These are phyloP conservation scores for Stegophylla sp. DNA, from an alignment of 2,888 invertebrate genomes.

Conservation along the genomic window DNA sequence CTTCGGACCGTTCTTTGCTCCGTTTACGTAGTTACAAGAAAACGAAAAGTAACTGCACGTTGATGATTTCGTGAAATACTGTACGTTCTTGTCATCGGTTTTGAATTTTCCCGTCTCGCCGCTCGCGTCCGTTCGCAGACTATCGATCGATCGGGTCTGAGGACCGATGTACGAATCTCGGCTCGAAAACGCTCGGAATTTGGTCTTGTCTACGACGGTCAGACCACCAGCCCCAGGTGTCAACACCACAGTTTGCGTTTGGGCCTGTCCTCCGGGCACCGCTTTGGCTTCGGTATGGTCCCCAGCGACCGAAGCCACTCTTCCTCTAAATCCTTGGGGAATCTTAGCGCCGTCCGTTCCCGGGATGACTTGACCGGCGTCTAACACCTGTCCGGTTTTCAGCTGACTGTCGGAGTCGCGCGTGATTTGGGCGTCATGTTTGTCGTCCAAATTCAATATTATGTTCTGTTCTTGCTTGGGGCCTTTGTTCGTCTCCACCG, in stretches of 20 bases:
- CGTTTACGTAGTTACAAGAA: slow-evolving; percentile 80
- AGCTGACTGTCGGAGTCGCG: slow-evolving; percentile 68
- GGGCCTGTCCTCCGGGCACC: slow-evolving; percentile 70
- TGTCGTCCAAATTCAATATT: slow-evolving; percentile 69
- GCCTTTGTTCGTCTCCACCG: slow-evolving; percentile 1
- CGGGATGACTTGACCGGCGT: slow-evolving; percentile 74
- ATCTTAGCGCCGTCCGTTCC: slow-evolving; percentile 74
- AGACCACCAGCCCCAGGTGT: slow-evolving; percentile 68
- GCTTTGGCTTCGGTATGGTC: slow-evolving; percentile 69
- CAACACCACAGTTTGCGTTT: slow-evolving; percentile 71
- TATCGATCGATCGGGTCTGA: slow-evolving; percentile 64
- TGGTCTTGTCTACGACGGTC: slow-evolving; percentile 61
- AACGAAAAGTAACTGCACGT: slow-evolving; percentile 88
- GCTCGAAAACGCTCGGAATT: slow-evolving; percentile 7
- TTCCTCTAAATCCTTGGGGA: slow-evolving; percentile 74
- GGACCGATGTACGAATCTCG: slow-evolving; percentile 29
- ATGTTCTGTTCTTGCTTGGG: slow-evolving; percentile 73
- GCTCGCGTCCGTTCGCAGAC: slow-evolving; percentile 81
- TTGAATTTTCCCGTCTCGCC: slow-evolving; percentile 78
- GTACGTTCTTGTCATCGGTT: slow-evolving; percentile 74
- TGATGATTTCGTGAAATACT: slow-evolving; percentile 85
- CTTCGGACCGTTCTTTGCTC: slow-evolving; percentile 78
- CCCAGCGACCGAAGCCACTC: slow-evolving; percentile 72
- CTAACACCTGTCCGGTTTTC: slow-evolving; percentile 70
- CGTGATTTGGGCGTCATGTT: slow-evolving; percentile 71